phyloP scores from a whole-genome alignment of 2,888 invertebrate genomes.

The Caenorhabditis macrosperma region DNA sequence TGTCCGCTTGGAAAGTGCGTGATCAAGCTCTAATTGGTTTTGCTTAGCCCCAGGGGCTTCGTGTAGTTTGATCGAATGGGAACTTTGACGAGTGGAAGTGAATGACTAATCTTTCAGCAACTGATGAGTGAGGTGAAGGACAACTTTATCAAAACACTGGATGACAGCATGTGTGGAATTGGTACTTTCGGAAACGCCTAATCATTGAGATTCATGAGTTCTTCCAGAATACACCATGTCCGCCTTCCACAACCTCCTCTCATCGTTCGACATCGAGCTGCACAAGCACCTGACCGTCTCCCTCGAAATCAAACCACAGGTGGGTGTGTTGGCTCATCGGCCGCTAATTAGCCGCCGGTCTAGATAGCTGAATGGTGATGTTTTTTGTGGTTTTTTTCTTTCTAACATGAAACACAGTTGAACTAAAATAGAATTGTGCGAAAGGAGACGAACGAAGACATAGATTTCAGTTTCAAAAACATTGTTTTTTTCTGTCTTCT shows the following conservation, averaged over 20 bases:
- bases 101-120: slow-evolving; percentile 86
- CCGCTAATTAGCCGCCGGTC: neutral
- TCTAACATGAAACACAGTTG: neutral
- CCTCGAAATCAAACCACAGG: slow-evolving; percentile 92
- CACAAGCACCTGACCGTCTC: slow-evolving; percentile 86
- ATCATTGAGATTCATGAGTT: neutral
- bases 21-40: too few species aligned
- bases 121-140: slow-evolving; percentile 98
- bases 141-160: slow-evolving; percentile 92
- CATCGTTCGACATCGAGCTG: slow-evolving; percentile 87
- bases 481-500: too few species aligned
- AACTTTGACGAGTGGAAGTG: neutral
- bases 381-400: neutral
- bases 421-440: neutral
- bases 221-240: slow-evolving; percentile 86
- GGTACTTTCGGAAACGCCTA: slow-evolving; percentile 59
- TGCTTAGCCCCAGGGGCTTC: too few species aligned
- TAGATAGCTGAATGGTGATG: neutral
- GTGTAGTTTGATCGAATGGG: too few species aligned
- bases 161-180: slow-evolving; percentile 83
- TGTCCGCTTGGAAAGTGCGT: too few species aligned
- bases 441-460: neutral
- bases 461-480: too few species aligned
- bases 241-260: slow-evolving; percentile 87
- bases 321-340: slow-evolving; percentile 22